phyloP scores from a whole-genome alignment of 1,140 invertebrate genomes.

The Neodiprion fabricii region DNA sequence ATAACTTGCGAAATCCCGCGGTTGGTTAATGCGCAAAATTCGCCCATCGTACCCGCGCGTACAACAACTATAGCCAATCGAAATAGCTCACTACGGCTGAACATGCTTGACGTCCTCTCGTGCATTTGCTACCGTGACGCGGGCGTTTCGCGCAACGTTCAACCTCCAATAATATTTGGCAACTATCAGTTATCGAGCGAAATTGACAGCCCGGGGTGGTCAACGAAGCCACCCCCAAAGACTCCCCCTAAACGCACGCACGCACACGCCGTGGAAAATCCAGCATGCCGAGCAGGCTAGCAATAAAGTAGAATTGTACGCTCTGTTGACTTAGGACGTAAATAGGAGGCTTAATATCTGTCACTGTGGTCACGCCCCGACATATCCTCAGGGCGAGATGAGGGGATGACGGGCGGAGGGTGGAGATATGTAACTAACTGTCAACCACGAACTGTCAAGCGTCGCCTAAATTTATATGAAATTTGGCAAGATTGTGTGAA shows the following conservation, averaged over 20 bases:
- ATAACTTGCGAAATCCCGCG: no score
- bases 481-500: no score
- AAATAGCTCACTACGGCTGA: no score
- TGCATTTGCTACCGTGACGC: no score
- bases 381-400: conserved; percentile 18
- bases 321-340: conserved; percentile 38
- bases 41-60: no score
- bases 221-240: neutral
- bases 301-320: conserved; percentile 37
- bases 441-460: neutral
- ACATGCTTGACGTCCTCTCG: no score
- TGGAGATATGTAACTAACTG: neutral
- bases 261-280: neutral
- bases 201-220: neutral
- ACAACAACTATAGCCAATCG: no score
- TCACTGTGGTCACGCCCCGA: conserved; percentile 33
- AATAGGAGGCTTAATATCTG: conserved; percentile 41
- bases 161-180: conserved; percentile 1
- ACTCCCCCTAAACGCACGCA: conserved; percentile 3
- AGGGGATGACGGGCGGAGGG: neutral
- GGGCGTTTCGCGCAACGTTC: no score
- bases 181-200: neutral
- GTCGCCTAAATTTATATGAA: neutral
- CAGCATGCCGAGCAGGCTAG: conserved; percentile 9
- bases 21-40: no score